A percentile compares a stretch with the other conserved stretches of the same genome.
Conservation (phyloP, 2,797 vertebrate species). For the Heterohyrax brucei region DNA sequence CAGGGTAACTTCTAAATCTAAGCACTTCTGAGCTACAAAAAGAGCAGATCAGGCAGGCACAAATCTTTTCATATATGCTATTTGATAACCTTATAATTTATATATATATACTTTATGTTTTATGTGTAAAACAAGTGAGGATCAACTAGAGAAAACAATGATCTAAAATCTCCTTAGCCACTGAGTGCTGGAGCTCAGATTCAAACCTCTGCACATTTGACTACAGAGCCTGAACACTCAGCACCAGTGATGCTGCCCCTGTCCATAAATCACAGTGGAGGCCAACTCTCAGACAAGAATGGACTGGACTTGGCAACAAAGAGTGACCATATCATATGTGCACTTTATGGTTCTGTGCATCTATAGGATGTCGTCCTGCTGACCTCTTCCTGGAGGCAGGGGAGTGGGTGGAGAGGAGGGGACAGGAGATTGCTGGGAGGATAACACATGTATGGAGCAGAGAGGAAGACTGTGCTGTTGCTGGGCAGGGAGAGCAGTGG, state of each 20-base stretch:
- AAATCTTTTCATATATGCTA: neutral
- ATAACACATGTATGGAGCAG: no score
- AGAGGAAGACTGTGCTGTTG: no score
- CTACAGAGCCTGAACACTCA: neutral
- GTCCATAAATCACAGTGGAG: no score
- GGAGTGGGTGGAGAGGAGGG: no score
- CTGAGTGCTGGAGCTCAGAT: neutral
- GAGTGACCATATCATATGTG: no score
- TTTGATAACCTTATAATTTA: neutral
- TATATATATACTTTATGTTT: neutral
- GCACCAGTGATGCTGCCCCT: neutral
- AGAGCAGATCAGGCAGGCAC: neutral
- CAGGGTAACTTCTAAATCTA: neutral
- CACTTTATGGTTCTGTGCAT: no score
- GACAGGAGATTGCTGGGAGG: no score
- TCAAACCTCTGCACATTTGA: neutral
- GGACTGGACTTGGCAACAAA: no score
- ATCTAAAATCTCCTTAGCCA: neutral
- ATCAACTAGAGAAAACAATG: neutral
- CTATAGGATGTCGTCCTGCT: no score
- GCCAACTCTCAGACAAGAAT: no score
- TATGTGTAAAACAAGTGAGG: slow-evolving; percentile 1
- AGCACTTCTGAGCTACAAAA: neutral
- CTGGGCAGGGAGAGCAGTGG: no score
- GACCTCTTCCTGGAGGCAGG: no score